phyloP scores from a whole-genome alignment of 64 coral and sea anemone species.

The Cladopsammia gracilis region DNA sequence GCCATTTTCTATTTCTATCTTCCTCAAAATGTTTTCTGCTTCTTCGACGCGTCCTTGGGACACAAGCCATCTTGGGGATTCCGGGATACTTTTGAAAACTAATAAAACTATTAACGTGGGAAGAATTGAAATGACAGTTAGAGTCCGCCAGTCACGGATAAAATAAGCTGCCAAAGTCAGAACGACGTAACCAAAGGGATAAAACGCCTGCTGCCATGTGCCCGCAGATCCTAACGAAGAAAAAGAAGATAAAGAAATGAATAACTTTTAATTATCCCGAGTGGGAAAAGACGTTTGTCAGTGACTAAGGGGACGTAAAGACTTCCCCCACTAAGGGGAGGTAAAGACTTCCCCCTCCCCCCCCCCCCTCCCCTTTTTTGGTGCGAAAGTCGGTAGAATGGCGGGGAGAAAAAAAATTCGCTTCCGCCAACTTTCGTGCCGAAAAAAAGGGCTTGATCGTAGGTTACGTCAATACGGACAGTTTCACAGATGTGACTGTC shows the following conservation, averaged over 20 bases:
- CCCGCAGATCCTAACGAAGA: slow-evolving; percentile 42
- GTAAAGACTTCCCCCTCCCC: too few species aligned
- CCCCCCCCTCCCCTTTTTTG: too few species aligned
- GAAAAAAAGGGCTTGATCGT: too few species aligned
- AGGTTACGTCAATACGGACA: too few species aligned
- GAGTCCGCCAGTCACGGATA: slow-evolving; percentile 64
- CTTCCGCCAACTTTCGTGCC: too few species aligned
- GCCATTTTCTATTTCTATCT: slow-evolving; percentile 33
- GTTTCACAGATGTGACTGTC: too few species aligned
- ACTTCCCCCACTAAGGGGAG: too few species aligned
- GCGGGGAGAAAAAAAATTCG: too few species aligned
- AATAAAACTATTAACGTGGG: slow-evolving; percentile 56
- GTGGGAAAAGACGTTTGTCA: too few species aligned
- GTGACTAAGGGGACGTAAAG: too few species aligned
- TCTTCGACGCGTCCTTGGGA: slow-evolving; percentile 27
- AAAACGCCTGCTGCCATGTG: slow-evolving; percentile 60
- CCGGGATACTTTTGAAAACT: slow-evolving; percentile 56
- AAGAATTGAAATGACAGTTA: slow-evolving; percentile 44
- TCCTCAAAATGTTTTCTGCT: slow-evolving; percentile 43
- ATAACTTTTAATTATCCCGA: too few species aligned
- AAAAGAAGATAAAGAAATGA: background rate
- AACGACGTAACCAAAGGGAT: slow-evolving; percentile 44
- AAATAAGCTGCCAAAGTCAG: slow-evolving; percentile 42
- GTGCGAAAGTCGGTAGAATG: too few species aligned
- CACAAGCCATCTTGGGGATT: slow-evolving; percentile 48